Conservation (phyloP, 2,888 invertebrate genomes). For the Tuberolachnus salignus region DNA sequence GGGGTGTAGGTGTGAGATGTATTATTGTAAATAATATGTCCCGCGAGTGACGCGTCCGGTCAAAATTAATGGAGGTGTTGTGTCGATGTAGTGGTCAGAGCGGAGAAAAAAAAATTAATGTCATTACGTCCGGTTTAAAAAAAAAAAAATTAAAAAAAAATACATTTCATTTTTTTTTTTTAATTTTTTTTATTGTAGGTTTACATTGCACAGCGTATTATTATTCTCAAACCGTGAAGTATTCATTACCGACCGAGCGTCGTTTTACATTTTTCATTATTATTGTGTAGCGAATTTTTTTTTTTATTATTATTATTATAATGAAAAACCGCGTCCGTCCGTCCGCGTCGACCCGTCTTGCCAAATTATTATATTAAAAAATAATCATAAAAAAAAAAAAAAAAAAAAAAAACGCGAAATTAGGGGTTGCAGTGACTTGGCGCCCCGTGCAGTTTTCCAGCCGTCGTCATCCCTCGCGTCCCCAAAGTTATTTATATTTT, state of each 20-base stretch:
- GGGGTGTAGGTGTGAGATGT: not conserved
- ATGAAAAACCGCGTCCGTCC: slow-evolving; percentile 50
- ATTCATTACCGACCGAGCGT: slow-evolving; percentile 46
- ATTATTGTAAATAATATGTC: slow-evolving; percentile 34
- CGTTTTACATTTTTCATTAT: slow-evolving; percentile 54
- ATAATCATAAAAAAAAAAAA: slow-evolving; percentile 40
- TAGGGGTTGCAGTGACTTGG: slow-evolving; percentile 50
- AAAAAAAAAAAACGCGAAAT: slow-evolving; percentile 51
- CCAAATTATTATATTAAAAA: slow-evolving; percentile 56
- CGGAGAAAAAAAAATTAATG: slow-evolving; percentile 17
- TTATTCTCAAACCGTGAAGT: slow-evolving; percentile 49
- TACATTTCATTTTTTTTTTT: no score
- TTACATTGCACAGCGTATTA: slow-evolving; percentile 10
- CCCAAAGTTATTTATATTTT: slow-evolving; percentile 53
- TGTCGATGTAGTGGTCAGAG: slow-evolving; percentile 27
- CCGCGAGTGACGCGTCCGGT: slow-evolving; percentile 16
- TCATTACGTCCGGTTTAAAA: slow-evolving; percentile 28
- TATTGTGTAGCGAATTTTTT: slow-evolving; percentile 35
- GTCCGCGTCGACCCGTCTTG: slow-evolving; percentile 50
- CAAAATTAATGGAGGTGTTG: slow-evolving; percentile 44
- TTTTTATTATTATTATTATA: slow-evolving; percentile 27
- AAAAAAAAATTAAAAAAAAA: no score
- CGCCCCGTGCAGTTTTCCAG: slow-evolving; percentile 36
- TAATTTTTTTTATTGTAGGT: slow-evolving; percentile 6
- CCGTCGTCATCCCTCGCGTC: slow-evolving; percentile 36